Evolutionary conservation across 2,797 vertebrate species (phyloP).

Genomic region (Sylvilagus floridanus): DNA sequence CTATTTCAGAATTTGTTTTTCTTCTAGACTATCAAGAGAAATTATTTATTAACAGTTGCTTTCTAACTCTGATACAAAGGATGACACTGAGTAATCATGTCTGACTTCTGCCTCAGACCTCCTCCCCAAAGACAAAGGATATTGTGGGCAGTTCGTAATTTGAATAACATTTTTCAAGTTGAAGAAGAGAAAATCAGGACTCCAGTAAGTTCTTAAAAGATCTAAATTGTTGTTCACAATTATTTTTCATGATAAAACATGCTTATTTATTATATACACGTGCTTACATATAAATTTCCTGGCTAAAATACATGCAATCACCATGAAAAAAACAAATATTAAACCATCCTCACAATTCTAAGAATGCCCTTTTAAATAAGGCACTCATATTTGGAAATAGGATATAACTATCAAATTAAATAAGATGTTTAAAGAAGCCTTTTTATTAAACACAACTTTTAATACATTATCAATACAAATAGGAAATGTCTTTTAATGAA

Average conservation of each 20-base stretch:
- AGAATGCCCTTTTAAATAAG: conserved; percentile 82
- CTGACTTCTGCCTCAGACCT: conserved; percentile 56
- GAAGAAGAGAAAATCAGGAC: conserved; percentile 71
- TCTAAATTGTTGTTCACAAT: conserved; percentile 77
- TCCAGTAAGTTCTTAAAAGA: conserved; percentile 74
- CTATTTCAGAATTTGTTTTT: conserved; percentile 70
- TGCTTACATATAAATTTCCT: conserved; percentile 79
- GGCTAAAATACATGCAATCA: conserved; percentile 81
- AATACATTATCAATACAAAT: conserved; percentile 91
- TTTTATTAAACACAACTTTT: conserved; percentile 92
- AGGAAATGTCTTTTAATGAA: conserved; percentile 88
- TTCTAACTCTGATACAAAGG: conserved; percentile 69
- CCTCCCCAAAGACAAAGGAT: conserved; percentile 64
- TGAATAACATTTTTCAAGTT: conserved; percentile 70
- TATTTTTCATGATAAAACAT: conserved; percentile 79
- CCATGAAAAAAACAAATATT: conserved; percentile 72
- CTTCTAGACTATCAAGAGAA: conserved; percentile 68
- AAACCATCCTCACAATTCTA: conserved; percentile 72
- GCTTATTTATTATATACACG: conserved; percentile 82
- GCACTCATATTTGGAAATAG: conserved; percentile 79
- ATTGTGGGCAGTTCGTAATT: conserved; percentile 66
- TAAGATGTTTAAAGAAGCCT: conserved; percentile 88
- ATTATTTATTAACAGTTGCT: conserved; percentile 76
- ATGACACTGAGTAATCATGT: conserved; percentile 59
- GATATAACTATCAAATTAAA: conserved; percentile 84